A percentile compares a stretch with the other conserved stretches of the same genome.
Evolutionary conservation across 2,113 vertebrate genomes (phyloP).

Genomic region (Sinosuthora webbiana): DNA sequence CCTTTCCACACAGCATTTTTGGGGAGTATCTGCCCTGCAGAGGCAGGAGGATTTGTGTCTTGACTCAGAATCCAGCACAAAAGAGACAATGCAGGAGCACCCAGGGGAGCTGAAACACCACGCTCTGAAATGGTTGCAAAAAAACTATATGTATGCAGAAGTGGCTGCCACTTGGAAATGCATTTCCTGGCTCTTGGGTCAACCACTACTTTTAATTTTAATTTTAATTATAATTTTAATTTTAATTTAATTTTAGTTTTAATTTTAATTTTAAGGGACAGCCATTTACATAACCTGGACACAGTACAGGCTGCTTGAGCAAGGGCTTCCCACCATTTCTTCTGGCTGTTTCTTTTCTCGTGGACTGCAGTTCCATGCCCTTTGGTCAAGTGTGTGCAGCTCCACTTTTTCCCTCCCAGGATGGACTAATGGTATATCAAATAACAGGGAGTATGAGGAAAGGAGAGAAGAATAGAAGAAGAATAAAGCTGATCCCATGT

Average conservation of each 20-base stretch:
- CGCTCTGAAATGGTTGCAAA: rapidly evolving
- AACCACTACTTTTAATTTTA: neutral
- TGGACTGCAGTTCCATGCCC: neutral
- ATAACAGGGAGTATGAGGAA: neutral
- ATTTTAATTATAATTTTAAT: neutral
- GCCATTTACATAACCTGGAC: neutral
- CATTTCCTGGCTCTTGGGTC: neutral
- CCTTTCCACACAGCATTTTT: neutral
- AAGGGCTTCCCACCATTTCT: neutral
- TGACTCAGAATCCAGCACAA: neutral
- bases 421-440: neutral
- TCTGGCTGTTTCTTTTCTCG: neutral
- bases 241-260: no score
- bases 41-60: neutral
- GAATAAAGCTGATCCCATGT: neutral
- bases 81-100: neutral
- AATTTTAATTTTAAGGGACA: neutral
- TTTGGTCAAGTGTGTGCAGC: neutral
- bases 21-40: neutral
- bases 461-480: neutral
- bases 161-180: neutral
- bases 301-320: neutral
- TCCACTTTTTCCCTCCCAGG: neutral
- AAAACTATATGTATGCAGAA: neutral
- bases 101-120: neutral